Evolutionary conservation across 2,888 invertebrate species (phyloP), one percentile per base, ranked within the genome.

Genomic region (Plebejus argus): DNA sequence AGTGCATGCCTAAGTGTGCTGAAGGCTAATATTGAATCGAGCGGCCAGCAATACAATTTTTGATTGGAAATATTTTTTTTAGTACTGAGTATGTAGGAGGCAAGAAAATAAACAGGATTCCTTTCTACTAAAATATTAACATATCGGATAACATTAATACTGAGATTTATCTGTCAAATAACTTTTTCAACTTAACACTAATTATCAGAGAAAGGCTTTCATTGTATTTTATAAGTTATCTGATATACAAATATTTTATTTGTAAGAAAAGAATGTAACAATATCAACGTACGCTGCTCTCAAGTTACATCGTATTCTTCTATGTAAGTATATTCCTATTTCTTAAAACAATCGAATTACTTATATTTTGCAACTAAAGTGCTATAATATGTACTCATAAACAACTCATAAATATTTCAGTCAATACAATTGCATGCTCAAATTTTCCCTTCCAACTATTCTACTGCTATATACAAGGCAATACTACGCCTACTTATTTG

Each of bases 331-430:
- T 58, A 20, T 20, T 61, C 23, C 23, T 49, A 49, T 49, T 49
- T 49, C 23, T 61, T 61, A 61, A 10, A 58, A n/a, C 20, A 61
- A 49, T n/a, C n/a, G 2, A 49, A 49, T 15, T 49, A 49, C 12
- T 23, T 20, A 61, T 12, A 61, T 61, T 61, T 10, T 61, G 61
- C 61, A 61, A 23, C 61, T 12, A 23, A 61, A 23, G 23, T 23
- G 61, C 58, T 58, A n/a, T 58, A n/a, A n/a, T n/a, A n/a, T n/a
- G n/a, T n/a, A 18, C 20, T 58, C 7, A n/a, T 56, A n/a, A n/a
- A n/a, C n/a, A n/a, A n/a, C n/a, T n/a, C n/a, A 56, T 56, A n/a
- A 56, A 56, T 58, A 61, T 61, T 61, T 20, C 61, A 61, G 61
- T 23, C 61, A 61, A 61, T 23, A 23, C 61, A 23, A 49, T 15